Conservation (phyloP, 2,113 vertebrate genomes). For the Rhinolophus ferrumequinum region DNA sequence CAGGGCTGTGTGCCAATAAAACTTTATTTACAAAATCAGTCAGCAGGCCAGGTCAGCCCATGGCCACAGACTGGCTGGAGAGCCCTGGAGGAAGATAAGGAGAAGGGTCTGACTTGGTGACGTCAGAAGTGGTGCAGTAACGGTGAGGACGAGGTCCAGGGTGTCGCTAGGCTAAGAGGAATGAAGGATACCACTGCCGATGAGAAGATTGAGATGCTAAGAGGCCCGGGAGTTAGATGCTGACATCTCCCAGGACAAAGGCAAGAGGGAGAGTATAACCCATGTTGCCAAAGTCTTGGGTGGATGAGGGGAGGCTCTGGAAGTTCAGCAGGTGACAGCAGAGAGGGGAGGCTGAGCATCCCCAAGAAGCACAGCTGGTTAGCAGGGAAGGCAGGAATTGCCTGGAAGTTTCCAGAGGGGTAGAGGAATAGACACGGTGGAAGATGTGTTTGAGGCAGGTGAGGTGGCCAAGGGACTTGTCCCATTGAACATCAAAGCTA, state of each 20-base stretch:
- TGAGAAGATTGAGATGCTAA: background rate
- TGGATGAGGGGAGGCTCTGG: background rate
- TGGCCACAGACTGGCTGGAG: background rate
- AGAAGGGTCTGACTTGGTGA: background rate
- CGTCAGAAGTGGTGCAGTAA: background rate
- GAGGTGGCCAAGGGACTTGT: background rate
- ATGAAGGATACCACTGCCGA: background rate
- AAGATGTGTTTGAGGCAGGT: background rate
- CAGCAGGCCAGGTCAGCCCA: background rate
- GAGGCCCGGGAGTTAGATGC: background rate
- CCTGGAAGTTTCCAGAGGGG: background rate
- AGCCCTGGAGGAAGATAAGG: background rate
- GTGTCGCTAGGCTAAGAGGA: background rate
- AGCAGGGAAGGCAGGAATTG: background rate
- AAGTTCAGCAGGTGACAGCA: background rate
- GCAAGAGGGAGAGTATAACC: background rate
- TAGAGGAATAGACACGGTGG: background rate
- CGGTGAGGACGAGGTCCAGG: background rate
- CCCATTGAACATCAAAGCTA: background rate
- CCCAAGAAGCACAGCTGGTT: background rate
- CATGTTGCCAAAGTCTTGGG: background rate
- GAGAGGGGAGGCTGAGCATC: background rate
- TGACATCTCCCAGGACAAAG: background rate
- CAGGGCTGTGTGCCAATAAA: background rate
- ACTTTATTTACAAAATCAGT: background rate